Base-by-base conservation (phyloP, 2,888 invertebrate species). In the Hyppa rectilinea region DNA sequence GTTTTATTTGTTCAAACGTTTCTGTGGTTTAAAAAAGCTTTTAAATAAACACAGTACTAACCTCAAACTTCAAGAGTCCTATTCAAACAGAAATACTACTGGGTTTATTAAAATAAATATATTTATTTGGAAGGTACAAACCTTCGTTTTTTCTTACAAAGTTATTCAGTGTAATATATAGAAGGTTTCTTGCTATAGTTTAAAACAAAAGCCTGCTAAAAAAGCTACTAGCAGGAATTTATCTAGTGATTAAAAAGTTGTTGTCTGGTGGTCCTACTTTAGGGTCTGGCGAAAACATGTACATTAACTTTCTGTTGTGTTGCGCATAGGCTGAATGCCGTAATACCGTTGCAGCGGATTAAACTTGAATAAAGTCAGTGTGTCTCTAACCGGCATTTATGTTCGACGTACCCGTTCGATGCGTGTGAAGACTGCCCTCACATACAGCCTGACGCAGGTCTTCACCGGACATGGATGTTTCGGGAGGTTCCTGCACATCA, bases 261-360 rank as follows among this genome's bases (percentile, higher is more conserved):
- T 20, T 31, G 5, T 9, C 9, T 26, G 7, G 9, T 50, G 14
- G 9, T 36, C 17, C 62, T 64, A 40, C 40, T 53, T 45, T 36
- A 29, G 9, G 7, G 14, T 14, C 26, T 17, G 14, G 2, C 29
- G 23, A 49, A 12, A 50, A 55, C 36, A 52, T 31, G n/a, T 67
- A 53, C 12, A 65, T 64, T 34, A n/a, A 34, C 34, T n/a, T 65
- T 36, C 43, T n/a, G n/a, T n/a, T n/a, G n/a, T n/a, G n/a, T n/a
- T n/a, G n/a, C n/a, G n/a, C n/a, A n/a, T n/a, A n/a, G n/a, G n/a
- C n/a, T n/a, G n/a, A n/a, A n/a, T n/a, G n/a, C n/a, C n/a, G n/a
- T n/a, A n/a, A n/a, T n/a, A n/a, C n/a, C n/a, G n/a, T n/a, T n/a
- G n/a, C n/a, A n/a, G n/a, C n/a, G n/a, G n/a, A n/a, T n/a, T n/a